Conservation (phyloP, 1,140 invertebrate genomes). For the Ptiloglossa arizonensis region DNA sequence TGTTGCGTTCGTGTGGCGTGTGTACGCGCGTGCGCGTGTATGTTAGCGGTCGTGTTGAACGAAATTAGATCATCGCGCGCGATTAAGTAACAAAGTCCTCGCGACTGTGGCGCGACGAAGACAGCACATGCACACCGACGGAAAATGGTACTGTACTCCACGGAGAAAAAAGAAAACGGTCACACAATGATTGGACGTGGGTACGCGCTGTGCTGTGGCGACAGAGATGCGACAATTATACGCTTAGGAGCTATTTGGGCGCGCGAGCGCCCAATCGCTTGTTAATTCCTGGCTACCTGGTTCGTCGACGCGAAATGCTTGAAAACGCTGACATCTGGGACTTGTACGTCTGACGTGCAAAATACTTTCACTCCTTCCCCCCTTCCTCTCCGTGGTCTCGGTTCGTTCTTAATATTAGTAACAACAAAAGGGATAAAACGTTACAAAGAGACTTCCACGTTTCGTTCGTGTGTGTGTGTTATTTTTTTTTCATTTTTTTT, state of each 20-base stretch:
- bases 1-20: slow-evolving; percentile 13
- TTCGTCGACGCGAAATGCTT: background rate
- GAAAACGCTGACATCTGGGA: too few relatives aligned
- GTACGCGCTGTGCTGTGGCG: slow-evolving; percentile 58
- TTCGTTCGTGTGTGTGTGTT: too few relatives aligned
- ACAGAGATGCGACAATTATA: background rate
- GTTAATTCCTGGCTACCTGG: background rate
- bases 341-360: slow-evolving; percentile 11
- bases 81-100: slow-evolving; percentile 22
- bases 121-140: slow-evolving; percentile 1
- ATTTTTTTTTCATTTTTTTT: background rate
- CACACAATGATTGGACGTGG: slow-evolving; percentile 45
- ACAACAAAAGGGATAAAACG: slow-evolving; percentile 45
- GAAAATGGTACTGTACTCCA: slow-evolving; percentile 6
- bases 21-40: slow-evolving; percentile 2
- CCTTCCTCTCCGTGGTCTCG: slow-evolving; percentile 11
- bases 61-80: slow-evolving; percentile 31
- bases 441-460: slow-evolving; percentile 26
- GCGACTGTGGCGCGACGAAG: background rate
- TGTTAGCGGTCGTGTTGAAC: slow-evolving; percentile 9
- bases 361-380: slow-evolving; percentile 2
- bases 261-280: background rate
- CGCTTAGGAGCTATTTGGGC: background rate
- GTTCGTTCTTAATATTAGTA: slow-evolving; percentile 23
- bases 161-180: slow-evolving; percentile 8